Evolutionary conservation across 1,140 invertebrate species (phyloP), one percentile per base, ranked within the genome.

Genomic region (Carposina sasakii): DNA sequence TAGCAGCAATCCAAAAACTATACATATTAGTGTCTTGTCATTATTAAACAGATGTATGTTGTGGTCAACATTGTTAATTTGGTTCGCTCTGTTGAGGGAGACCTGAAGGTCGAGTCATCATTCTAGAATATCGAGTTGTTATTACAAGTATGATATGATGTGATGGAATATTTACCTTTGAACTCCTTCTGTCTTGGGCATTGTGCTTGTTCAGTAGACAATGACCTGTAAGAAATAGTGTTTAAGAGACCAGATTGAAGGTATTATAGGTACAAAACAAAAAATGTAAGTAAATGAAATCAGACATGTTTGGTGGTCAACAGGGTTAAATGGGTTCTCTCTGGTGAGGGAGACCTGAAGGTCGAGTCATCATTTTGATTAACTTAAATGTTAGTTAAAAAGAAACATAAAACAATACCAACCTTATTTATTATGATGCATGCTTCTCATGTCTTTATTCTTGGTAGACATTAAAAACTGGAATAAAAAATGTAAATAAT

Each of bases 281-380:
- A 28, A n/a, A n/a, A n/a, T n/a, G n/a, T 34, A 34, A 16, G 3
- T 33, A 8, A 2, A 34, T 34, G 19, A 19, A 42, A 68, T 78
- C 75, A 78, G 74, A 77, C 76, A 63, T 17, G 54, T 66, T n/a
- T 21, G 28, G 43, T 52, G 65, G 75, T 81, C 77, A 81, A 81
- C 77, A 81, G 71, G 67, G 66, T 81, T 48, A 37, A 46, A 50
- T 78, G 75, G 77, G 77, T 81, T 81, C 77, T 12, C 77, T 81
- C 77, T 81, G 77, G 56, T 46, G 58, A 64, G 58, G 61, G 62
- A 71, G 60, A 74, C 71, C 71, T 71, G 68, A 67, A 60, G 63
- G 71, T 67, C 63, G 39, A 50, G 57, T 74, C 70, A 76, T 76
- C 72, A 76, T 73, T 52, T 52, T 44, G 49, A 52, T 51, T 23